A percentile compares a stretch with the other conserved stretches of the same genome.
Conservation (phyloP, 2,888 invertebrate species). For the Lithophane semibrunnea region DNA sequence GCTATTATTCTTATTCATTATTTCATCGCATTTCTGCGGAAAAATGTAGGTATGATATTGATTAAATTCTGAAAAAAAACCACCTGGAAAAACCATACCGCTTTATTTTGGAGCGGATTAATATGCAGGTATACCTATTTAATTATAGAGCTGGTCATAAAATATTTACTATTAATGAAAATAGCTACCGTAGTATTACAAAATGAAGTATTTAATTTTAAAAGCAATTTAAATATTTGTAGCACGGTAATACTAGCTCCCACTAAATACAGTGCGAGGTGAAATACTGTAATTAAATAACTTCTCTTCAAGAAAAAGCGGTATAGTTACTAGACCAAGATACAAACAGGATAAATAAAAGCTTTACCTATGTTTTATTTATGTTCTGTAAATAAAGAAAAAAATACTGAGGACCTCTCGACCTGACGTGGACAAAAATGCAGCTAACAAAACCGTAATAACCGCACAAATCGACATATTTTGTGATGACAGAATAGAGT, state of each 20-base stretch:
- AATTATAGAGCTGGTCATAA: neutral
- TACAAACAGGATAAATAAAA: too few species aligned
- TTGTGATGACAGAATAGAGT: too few species aligned
- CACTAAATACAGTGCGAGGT: neutral
- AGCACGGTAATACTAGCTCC: neutral
- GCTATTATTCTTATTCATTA: neutral
- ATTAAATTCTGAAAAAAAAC: neutral
- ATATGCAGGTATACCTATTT: neutral
- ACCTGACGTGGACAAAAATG: too few species aligned
- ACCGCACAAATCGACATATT: too few species aligned
- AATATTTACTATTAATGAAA: neutral
- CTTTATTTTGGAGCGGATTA: neutral
- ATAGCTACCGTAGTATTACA: neutral
- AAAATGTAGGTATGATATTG: neutral
- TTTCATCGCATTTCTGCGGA: neutral
- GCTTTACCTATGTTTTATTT: too few species aligned
- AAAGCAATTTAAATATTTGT: neutral
- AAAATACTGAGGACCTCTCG: too few species aligned
- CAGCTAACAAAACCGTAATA: too few species aligned
- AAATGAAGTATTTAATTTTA: too few species aligned
- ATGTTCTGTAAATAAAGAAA: too few species aligned
- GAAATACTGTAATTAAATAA: neutral
- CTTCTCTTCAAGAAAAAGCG: neutral
- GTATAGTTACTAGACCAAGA: neutral
- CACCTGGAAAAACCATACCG: neutral